These are phyloP conservation scores for Dolichallabes microphthalmus DNA, from an alignment of 2,113 vertebrate species.

Conservation along the genomic window DNA sequence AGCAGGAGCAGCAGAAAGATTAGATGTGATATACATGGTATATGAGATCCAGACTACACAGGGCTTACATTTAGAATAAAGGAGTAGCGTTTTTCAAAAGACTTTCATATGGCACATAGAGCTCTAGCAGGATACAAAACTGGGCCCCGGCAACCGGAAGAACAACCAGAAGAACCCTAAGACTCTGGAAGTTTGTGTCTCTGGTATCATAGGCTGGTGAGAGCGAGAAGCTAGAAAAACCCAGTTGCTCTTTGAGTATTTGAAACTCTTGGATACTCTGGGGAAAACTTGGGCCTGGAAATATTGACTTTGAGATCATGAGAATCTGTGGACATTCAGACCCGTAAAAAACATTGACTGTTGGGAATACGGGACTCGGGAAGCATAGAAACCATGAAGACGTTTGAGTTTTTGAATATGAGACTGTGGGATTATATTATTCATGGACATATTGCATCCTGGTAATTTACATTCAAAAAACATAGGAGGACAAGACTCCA, in stretches of 20 bases:
- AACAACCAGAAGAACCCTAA: too few relatives aligned
- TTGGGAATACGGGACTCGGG: not conserved
- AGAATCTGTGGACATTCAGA: not conserved
- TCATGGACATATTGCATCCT: not conserved
- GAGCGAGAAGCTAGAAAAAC: not conserved
- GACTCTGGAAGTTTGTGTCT: not conserved
- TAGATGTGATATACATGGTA: not conserved
- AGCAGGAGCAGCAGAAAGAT: slow-evolving; percentile 30
- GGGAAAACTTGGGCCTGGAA: not conserved
- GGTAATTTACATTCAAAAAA: not conserved
- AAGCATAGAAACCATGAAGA: not conserved
- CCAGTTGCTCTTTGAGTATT: not conserved
- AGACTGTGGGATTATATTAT: not conserved
- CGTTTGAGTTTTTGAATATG: not conserved
- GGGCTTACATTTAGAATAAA: not conserved
- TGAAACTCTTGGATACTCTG: not conserved
- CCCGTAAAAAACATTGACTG: not conserved
- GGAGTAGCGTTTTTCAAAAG: not conserved
- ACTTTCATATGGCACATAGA: not conserved
- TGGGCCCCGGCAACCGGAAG: too few relatives aligned
- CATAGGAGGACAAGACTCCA: not conserved
- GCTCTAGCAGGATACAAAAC: not conserved
- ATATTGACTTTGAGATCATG: not conserved
- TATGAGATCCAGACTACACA: not conserved
- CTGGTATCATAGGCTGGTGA: not conserved